A percentile compares a stretch with the other conserved stretches of the same genome.
These are phyloP conservation scores for Brachionus angularis DNA, from an alignment of 1,140 invertebrate genomes.

Conservation along the genomic window DNA sequence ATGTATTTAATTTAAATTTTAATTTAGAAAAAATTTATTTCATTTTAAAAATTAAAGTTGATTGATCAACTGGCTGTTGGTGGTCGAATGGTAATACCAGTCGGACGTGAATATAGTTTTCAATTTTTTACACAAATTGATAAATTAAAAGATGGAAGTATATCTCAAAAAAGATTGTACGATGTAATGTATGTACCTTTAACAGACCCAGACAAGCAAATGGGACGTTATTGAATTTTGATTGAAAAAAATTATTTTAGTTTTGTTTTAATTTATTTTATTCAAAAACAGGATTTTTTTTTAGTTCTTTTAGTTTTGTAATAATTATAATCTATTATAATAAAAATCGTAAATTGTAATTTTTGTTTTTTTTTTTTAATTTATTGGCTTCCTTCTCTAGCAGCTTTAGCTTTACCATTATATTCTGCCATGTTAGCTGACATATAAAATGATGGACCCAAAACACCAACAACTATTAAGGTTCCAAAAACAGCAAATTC, in stretches of 20 bases:
- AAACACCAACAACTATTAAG: background rate
- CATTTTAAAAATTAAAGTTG: constrained; percentile 58
- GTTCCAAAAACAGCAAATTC: constrained; percentile 17
- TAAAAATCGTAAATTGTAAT: too few species aligned
- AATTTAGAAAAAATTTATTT: background rate
- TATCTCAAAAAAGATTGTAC: constrained; percentile 75
- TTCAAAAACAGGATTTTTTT: too few species aligned
- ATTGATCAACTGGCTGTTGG: constrained; percentile 72
- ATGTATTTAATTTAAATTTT: constrained; percentile 59
- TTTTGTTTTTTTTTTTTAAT: background rate
- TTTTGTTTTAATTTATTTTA: too few species aligned
- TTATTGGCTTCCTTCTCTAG: background rate
- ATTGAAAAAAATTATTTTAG: too few species aligned
- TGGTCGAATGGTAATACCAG: constrained; percentile 82
- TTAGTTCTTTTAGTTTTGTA: too few species aligned
- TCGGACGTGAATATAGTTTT: constrained; percentile 67
- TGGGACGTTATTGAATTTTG: too few species aligned
- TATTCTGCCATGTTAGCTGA: constrained; percentile 5
- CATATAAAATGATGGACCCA: constrained; percentile 31
- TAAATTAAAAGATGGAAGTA: constrained; percentile 73
- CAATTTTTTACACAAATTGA: constrained; percentile 65
- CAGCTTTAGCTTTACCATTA: constrained; percentile 32
- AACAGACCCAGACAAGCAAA: constrained; percentile 75
- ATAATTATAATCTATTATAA: too few species aligned
- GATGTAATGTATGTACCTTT: constrained; percentile 94